These are phyloP conservation scores for Asteroscopus sphinx DNA, from an alignment of 2,888 invertebrate species.

Conservation along the genomic window DNA sequence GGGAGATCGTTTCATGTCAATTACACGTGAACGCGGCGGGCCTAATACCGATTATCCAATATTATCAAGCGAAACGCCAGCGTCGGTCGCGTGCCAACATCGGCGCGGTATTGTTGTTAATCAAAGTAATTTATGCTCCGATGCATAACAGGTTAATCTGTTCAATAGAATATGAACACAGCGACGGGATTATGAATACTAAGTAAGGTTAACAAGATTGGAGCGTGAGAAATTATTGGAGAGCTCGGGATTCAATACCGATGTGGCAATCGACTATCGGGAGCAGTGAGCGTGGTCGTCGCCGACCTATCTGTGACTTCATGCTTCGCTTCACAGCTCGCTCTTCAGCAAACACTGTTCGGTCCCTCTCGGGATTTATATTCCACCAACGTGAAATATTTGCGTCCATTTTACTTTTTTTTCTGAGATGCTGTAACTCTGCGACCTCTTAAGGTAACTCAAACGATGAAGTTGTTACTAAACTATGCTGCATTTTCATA, in stretches of 20 bases:
- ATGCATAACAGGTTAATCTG: constrained; percentile 51
- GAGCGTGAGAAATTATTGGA: constrained; percentile 48
- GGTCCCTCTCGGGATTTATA: constrained; percentile 59
- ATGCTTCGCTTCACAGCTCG: constrained; percentile 67
- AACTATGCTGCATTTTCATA: constrained; percentile 40
- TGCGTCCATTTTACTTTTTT: constrained; percentile 41
- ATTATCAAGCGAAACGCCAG: constrained; percentile 55
- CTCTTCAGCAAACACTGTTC: constrained; percentile 65
- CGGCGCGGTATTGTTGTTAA: constrained; percentile 63
- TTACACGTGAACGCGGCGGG: constrained; percentile 55
- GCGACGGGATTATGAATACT: constrained; percentile 48
- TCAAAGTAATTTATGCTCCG: constrained; percentile 67
- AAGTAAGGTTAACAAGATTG: constrained; percentile 46
- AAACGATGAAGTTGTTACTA: constrained; percentile 33
- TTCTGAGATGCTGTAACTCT: constrained; percentile 18
- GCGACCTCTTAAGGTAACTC: constrained; percentile 38
- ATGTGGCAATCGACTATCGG: constrained; percentile 51
- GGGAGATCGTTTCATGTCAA: constrained; percentile 59
- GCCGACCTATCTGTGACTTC: constrained; percentile 70
- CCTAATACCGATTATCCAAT: constrained; percentile 65
- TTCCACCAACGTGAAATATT: constrained; percentile 61
- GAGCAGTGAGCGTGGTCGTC: constrained; percentile 44
- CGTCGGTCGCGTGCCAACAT: constrained; percentile 55
- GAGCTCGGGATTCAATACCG: constrained; percentile 45
- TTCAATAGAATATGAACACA: constrained; percentile 49